phyloP scores from a whole-genome alignment of 92 coral and sea anemone species.

The Zoanthus sociatus region DNA sequence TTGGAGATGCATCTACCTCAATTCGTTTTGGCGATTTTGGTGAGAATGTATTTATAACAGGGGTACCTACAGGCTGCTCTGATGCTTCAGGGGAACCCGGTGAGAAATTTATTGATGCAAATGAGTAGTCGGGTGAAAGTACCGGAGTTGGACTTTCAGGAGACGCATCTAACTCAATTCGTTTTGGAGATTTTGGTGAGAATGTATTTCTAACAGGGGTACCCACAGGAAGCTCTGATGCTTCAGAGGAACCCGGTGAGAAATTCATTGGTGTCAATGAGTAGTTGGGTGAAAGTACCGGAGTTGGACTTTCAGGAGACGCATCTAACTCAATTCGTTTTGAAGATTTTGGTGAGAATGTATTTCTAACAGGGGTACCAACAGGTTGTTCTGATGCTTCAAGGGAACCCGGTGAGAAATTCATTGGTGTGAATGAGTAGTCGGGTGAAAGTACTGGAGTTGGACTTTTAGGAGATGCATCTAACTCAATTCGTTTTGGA shows the following conservation, averaged over 20 bases:
- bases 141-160: slow-evolving; percentile 38
- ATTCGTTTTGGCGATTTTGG: neutral
- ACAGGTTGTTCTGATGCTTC: neutral
- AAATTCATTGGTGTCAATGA: slow-evolving; percentile 45
- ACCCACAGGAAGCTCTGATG: neutral
- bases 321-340: neutral
- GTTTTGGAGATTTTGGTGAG: neutral
- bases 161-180: neutral
- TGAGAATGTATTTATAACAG: neutral
- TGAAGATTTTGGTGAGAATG: neutral
- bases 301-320: slow-evolving; percentile 4
- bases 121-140: slow-evolving; percentile 78
- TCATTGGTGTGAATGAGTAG: slow-evolving; percentile 53
- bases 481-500: neutral
- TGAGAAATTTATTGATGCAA: slow-evolving; percentile 34
- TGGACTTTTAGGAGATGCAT: neutral
- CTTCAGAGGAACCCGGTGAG: slow-evolving; percentile 38
- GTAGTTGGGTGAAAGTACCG: slow-evolving; percentile 80
- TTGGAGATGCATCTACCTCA: neutral
- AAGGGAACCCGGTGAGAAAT: slow-evolving; percentile 44
- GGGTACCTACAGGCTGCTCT: neutral
- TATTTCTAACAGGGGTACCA: neutral
- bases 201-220: slow-evolving; percentile 1
- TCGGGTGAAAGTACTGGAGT: slow-evolving; percentile 78
- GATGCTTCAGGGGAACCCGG: slow-evolving; percentile 28